Evolutionary conservation across 2,888 invertebrate species (phyloP).

Genomic region (Choristoneura rosaceana): DNA sequence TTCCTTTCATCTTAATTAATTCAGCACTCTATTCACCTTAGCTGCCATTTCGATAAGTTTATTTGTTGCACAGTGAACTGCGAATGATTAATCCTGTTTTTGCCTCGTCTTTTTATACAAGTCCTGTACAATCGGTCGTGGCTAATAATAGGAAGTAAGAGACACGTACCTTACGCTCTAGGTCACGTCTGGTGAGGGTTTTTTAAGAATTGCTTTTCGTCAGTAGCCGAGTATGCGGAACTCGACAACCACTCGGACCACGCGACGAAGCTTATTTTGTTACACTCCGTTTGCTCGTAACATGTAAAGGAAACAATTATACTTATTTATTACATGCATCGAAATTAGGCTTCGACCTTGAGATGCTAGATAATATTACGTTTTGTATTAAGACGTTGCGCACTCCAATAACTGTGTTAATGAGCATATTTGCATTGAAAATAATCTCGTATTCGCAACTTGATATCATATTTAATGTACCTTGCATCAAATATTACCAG

Average conservation of each 20-base stretch:
- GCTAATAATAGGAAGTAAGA: constrained; percentile 80
- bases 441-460: constrained; percentile 44
- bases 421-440: constrained; percentile 50
- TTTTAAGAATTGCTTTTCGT: constrained; percentile 76
- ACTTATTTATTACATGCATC: constrained; percentile 44
- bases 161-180: constrained; percentile 66
- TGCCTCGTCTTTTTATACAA: constrained; percentile 68
- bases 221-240: constrained; percentile 70
- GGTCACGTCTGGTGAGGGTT: constrained; percentile 71
- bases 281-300: constrained; percentile 26
- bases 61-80: constrained; percentile 75
- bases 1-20: background rate
- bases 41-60: constrained; percentile 80
- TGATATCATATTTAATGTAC: constrained; percentile 14
- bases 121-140: constrained; percentile 68
- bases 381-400: constrained; percentile 40
- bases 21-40: constrained; percentile 66
- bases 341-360: constrained; percentile 43
- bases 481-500: constrained; percentile 20
- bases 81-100: constrained; percentile 74
- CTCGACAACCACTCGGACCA: constrained; percentile 52
- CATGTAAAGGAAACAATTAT: constrained; percentile 48
- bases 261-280: constrained; percentile 47
- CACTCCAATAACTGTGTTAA: constrained; percentile 52
- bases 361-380: constrained; percentile 41